phyloP scores from a whole-genome alignment of 2,113 vertebrate genomes.

The Odontesthes bonariensis region DNA sequence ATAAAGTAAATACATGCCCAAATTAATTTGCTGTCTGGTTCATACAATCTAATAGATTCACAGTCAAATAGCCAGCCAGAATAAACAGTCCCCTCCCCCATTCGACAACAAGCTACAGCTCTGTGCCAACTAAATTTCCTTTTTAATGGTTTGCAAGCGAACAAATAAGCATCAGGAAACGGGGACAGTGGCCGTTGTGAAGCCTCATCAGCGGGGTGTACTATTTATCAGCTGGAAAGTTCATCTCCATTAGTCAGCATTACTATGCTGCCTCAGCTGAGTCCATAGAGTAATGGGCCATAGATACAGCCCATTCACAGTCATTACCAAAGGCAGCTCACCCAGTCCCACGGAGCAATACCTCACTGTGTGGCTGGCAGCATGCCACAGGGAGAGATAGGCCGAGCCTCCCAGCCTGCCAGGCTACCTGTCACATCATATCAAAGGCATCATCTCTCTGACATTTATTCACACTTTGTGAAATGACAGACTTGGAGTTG shows the following conservation, averaged over 20 bases:
- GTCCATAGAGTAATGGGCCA: slow-evolving; percentile 70
- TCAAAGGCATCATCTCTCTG: slow-evolving; percentile 33
- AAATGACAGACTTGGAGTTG: slow-evolving; percentile 10
- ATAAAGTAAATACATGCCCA: slow-evolving; percentile 21
- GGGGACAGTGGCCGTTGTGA: neutral
- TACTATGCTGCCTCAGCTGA: slow-evolving; percentile 62
- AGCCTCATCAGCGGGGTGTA: slow-evolving; percentile 42
- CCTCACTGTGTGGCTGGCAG: slow-evolving; percentile 53
- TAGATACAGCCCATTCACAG: slow-evolving; percentile 63
- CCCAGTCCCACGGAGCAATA: slow-evolving; percentile 36
- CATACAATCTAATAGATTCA: slow-evolving; percentile 39
- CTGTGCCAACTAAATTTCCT: slow-evolving; percentile 29
- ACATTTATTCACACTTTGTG: slow-evolving; percentile 24
- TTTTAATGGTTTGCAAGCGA: slow-evolving; percentile 48
- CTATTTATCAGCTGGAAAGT: slow-evolving; percentile 64
- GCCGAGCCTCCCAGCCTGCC: slow-evolving; percentile 21
- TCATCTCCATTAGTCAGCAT: slow-evolving; percentile 73
- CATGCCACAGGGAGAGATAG: slow-evolving; percentile 34
- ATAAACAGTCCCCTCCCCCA: slow-evolving; percentile 23
- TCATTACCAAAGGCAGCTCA: slow-evolving; percentile 66
- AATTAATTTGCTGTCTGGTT: slow-evolving; percentile 51
- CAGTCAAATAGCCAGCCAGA: slow-evolving; percentile 35
- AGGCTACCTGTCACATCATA: slow-evolving; percentile 39
- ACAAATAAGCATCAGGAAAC: slow-evolving; percentile 38
- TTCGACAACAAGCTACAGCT: slow-evolving; percentile 36